These are phyloP conservation scores for Salticus scenicus DNA, from an alignment of 2,888 invertebrate species.

Conservation along the genomic window DNA sequence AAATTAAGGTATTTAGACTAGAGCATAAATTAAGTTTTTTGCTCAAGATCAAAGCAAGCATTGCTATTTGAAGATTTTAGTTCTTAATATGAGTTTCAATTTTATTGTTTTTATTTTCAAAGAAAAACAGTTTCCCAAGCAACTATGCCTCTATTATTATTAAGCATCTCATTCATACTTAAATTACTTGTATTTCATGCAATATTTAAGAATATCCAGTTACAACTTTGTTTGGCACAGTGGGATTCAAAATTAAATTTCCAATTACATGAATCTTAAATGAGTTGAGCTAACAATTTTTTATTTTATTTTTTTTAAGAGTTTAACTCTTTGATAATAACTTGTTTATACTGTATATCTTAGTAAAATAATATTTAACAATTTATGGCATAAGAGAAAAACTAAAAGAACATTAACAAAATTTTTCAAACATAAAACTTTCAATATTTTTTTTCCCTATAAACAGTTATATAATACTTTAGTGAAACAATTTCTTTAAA, in stretches of 20 bases:
- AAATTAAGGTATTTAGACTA: neutral
- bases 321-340: too few relatives aligned
- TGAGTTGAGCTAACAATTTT: constrained; percentile 11
- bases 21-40: neutral
- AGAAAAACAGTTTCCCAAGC: too few relatives aligned
- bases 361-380: too few relatives aligned
- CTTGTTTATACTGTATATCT: too few relatives aligned
- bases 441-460: too few relatives aligned
- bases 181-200: constrained; percentile 1
- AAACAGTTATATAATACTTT: neutral
- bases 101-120: too few relatives aligned
- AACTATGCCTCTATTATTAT: constrained; percentile 5
- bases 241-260: neutral
- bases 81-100: neutral
- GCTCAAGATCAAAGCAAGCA: neutral
- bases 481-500: neutral
- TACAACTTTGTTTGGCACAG: constrained; percentile 28
- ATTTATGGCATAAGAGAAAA: too few relatives aligned
- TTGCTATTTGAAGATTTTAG: neutral
- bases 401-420: too few relatives aligned
- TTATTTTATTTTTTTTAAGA: too few relatives aligned
- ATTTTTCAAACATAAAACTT: too few relatives aligned
- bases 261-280: neutral
- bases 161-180: constrained; percentile 5
- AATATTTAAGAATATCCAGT: neutral